These are phyloP conservation scores for Lamprotornis superbus DNA, from an alignment of 2,113 vertebrate species.

Conservation along the genomic window DNA sequence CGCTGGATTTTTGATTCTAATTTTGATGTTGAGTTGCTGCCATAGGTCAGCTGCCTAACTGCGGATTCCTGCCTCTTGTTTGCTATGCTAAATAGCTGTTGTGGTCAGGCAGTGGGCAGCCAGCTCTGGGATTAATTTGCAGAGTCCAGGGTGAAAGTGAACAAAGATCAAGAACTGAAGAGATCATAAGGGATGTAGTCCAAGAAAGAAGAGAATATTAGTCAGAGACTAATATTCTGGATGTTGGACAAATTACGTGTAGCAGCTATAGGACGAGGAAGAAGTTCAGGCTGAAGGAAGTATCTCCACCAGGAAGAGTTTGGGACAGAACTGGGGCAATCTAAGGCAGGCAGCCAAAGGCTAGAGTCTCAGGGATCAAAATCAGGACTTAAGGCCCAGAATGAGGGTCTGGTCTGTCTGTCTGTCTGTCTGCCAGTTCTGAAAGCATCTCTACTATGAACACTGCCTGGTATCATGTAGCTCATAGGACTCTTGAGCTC, in stretches of 20 bases:
- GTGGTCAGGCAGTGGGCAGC: background rate
- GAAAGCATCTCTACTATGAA: background rate
- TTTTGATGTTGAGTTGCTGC: background rate
- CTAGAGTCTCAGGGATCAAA: background rate
- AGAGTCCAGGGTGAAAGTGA: background rate
- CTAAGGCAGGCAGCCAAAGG: background rate
- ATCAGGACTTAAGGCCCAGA: background rate
- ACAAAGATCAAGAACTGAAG: background rate
- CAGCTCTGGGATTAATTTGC: background rate
- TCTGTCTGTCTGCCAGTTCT: background rate
- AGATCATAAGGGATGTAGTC: background rate
- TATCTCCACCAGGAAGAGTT: background rate
- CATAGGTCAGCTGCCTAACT: background rate
- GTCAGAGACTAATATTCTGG: background rate
- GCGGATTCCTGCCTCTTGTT: background rate
- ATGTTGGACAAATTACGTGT: background rate
- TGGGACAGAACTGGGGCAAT: background rate
- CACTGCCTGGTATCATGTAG: background rate
- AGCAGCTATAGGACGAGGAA: background rate
- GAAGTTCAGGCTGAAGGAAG: background rate
- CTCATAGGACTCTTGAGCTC: background rate
- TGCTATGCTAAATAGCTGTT: background rate
- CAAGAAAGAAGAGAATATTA: background rate
- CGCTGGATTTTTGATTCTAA: background rate
- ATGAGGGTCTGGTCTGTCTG: background rate